Percentiles rank a stretch among this genome's conserved stretches.
Evolutionary conservation across 2,113 vertebrate species (phyloP).

Genomic region (Riparia riparia): DNA sequence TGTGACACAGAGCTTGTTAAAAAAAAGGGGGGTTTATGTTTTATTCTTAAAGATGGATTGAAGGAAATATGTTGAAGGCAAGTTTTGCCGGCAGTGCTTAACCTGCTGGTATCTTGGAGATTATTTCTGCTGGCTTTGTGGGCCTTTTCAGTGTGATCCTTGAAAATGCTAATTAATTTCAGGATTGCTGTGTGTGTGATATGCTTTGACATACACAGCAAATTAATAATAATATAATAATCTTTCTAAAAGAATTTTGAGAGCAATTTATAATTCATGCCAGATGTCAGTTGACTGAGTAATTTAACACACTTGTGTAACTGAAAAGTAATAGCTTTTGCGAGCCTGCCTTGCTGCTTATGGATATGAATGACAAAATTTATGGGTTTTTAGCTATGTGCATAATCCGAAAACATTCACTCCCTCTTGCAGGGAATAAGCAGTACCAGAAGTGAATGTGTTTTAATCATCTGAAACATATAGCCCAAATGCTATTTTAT

Average conservation of each 20-base stretch:
- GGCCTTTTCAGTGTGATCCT: constrained; percentile 37
- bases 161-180: constrained; percentile 62
- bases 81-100: not conserved
- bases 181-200: constrained; percentile 45
- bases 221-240: constrained; percentile 69
- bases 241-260: constrained; percentile 55
- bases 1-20: not conserved
- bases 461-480: constrained; percentile 60
- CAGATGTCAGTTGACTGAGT: constrained; percentile 65
- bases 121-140: constrained; percentile 41
- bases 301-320: constrained; percentile 67
- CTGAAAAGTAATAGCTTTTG: constrained; percentile 57
- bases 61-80: not conserved
- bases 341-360: constrained; percentile 23
- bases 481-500: constrained; percentile 27
- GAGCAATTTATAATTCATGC: constrained; percentile 55
- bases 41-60: not conserved
- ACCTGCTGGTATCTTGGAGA: constrained; percentile 21
- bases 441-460: constrained; percentile 36
- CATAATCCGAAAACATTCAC: constrained; percentile 56
- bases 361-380: constrained; percentile 62
- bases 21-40: not conserved
- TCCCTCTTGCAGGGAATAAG: constrained; percentile 42
- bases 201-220: constrained; percentile 53
- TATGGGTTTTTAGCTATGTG: constrained; percentile 48